Conservation (phyloP, 2,888 invertebrate genomes). For the Polyommatus icarus region DNA sequence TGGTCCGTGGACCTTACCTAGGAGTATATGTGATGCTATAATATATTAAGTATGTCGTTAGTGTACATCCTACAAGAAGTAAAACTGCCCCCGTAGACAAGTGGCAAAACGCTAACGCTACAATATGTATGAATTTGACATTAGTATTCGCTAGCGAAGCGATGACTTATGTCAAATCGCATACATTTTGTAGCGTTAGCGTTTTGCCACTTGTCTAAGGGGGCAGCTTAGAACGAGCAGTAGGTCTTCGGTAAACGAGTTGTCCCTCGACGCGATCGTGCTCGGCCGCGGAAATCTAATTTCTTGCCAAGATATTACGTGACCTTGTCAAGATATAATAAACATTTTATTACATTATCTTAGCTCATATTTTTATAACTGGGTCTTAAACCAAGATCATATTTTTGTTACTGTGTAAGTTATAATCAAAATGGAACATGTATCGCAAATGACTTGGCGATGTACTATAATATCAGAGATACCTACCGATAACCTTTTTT, state of each 20-base stretch:
- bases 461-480: no score
- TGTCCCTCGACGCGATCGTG: constrained; percentile 67
- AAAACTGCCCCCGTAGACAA: no score
- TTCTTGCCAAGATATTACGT: constrained; percentile 76
- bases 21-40: no score
- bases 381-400: constrained; percentile 39
- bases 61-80: background rate
- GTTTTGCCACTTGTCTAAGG: no score
- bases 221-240: background rate
- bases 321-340: constrained; percentile 75
- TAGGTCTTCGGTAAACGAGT: constrained; percentile 67
- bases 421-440: background rate
- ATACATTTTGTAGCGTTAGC: no score
- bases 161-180: no score
- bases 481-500: no score
- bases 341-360: constrained; percentile 77
- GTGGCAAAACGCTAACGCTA: no score
- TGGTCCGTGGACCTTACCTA: no score
- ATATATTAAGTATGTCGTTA: background rate
- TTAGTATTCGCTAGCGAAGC: no score
- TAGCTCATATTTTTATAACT: constrained; percentile 65
- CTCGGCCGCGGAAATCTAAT: constrained; percentile 79
- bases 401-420: background rate
- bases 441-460: no score
- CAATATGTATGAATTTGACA: no score